These are phyloP conservation scores for Eutolmus rufibarbis DNA, from an alignment of 2,888 invertebrate species.

Conservation along the genomic window DNA sequence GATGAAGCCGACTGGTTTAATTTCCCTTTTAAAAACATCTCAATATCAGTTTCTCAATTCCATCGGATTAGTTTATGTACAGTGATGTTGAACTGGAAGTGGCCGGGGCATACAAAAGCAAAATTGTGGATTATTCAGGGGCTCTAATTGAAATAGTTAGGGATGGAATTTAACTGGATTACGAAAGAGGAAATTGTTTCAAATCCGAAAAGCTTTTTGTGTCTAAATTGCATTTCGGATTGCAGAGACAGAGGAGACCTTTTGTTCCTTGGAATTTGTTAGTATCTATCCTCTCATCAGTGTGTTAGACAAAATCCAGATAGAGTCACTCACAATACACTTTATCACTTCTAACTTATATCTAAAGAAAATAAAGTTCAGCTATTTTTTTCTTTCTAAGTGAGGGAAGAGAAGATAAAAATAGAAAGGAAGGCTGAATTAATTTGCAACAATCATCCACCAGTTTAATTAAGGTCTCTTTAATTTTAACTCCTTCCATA, in stretches of 20 bases:
- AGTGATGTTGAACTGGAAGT: background rate
- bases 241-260: background rate
- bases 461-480: too few species aligned
- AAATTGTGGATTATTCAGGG: background rate
- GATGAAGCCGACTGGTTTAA: background rate
- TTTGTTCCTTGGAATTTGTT: background rate
- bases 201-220: background rate
- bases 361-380: background rate
- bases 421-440: background rate
- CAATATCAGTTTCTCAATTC: background rate
- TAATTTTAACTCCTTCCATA: background rate
- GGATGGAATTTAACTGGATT: slow-evolving; percentile 2
- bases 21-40: background rate
- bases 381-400: too few species aligned
- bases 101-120: background rate
- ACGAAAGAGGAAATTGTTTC: slow-evolving; percentile 5
- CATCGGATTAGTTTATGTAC: background rate
- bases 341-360: background rate
- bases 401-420: background rate
- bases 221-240: background rate
- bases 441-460: background rate
- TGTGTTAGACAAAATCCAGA: background rate
- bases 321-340: background rate
- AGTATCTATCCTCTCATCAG: background rate
- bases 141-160: slow-evolving; percentile 16